Evolutionary conservation across 37 sponge, comb jelly and placozoan species (phyloP), one percentile per base, ranked within the genome.

Genomic region (Geodia barretti): DNA sequence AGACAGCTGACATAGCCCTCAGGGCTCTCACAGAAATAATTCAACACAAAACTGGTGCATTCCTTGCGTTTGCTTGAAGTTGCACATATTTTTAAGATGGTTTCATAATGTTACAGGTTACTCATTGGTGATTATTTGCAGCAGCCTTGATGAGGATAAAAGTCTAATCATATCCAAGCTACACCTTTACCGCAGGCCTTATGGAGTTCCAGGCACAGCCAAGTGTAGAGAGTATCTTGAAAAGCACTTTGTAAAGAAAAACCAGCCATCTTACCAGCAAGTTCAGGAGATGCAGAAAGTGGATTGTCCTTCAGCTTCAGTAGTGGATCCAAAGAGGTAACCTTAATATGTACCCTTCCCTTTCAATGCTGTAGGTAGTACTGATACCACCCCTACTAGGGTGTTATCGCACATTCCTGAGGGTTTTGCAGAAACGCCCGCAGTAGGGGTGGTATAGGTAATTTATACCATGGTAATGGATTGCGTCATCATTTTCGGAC

Each of bases 101-200:
- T 62, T 26, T 64, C 64, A n/a, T 28, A 54, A 32, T 29, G 21
- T 59, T 72, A 5, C 39, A 87, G 88, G 76, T n/a, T 87, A 87
- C 62, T 75, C 64, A n/a, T 39, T 87, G 21, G 82, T 87, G 41
- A 70, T 87, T 7, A 60, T 87, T 0, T 87, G 88, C 34, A 87
- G 88, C 61, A 60, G 58, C 24, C 71, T 81, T 14, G 77, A 61
- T 37, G 76, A 87, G 32, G 82, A 81, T 20, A 81, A 75, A 69
- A 81, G 82, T 42, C 88, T 76, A n/a, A 75, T 87, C 24, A 35
- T 87, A 14, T 75, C 88, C 30, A 75, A 73, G 42, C 82, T 87
- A 8, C 71, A 40, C 54, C 33, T 41, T 0, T 39, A 69, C 34
- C 38, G 40, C 23, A 43, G 77, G 25, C 66, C 76, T 23, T 62